Evolutionary conservation across 1,140 invertebrate genomes (phyloP), one percentile per base, ranked within the genome.

Genomic region (Dinoponera quadriceps): DNA sequence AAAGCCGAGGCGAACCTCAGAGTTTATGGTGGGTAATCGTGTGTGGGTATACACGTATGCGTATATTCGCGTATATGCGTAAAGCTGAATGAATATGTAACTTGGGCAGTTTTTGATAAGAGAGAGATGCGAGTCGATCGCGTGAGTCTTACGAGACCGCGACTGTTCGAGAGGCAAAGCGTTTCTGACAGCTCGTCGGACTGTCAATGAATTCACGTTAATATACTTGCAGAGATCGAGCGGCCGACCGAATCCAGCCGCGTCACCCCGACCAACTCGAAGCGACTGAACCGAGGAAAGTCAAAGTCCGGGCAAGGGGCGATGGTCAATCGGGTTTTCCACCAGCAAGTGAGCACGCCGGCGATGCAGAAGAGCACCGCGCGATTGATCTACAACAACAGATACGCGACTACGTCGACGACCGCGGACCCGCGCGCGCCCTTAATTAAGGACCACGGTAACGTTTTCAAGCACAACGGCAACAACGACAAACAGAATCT

Each of bases 1-100:
- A 96, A 95, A 88, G 95, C 96, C 16, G 95, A 96, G 82, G 96
- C 96, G 33, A 96, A 95, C 18, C 95, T 97, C 86, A 93, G 96
- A 77, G 92, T 97, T 54, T 96, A 96, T 92, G 96, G 97, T 97
- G 94, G 95, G 94, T 82, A 75, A 20, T 22, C 20, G 48, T 25
- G 16, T 66, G 65, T 14, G n/a, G 66, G 62, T 18, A 68, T 11
- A 44, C 7, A 44, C 7, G 7, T 9, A 44, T 9, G n/a, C n/a
- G n/a, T n/a, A n/a, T n/a, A n/a, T n/a, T n/a, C n/a, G n/a, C n/a
- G 44, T 22, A 16, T 75, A 69, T 14, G 22, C 74, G 55, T 25
- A 68, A 54, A 7, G 11, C 16, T 20, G 51, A 16, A 66, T 74
- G 55, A 73, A 66, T 65, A 72, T 13, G 44, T 75, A 29, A 74